Percentiles rank a stretch among this genome's conserved stretches.
phyloP scores from a whole-genome alignment of 2,888 invertebrate genomes.

The Eupeodes latifasciatus region DNA sequence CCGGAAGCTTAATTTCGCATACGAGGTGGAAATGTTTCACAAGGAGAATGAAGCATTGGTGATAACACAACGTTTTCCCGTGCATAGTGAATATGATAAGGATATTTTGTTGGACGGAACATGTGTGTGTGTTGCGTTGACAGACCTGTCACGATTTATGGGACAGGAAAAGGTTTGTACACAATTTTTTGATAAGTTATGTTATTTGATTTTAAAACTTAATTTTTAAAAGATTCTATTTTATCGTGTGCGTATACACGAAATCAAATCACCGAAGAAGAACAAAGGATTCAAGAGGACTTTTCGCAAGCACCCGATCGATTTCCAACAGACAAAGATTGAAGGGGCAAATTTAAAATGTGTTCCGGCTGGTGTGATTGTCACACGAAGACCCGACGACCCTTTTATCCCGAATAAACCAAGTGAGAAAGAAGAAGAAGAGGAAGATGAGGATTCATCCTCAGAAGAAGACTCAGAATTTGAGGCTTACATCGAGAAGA shows the following conservation, averaged over 20 bases:
- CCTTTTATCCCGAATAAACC: constrained; percentile 47
- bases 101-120: constrained; percentile 83
- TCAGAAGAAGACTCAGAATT: constrained; percentile 77
- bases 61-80: constrained; percentile 82
- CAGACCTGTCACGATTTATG: constrained; percentile 81
- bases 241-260: constrained; percentile 81
- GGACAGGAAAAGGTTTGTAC: constrained; percentile 80
- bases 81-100: constrained; percentile 83
- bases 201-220: background rate
- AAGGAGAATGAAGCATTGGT: constrained; percentile 82
- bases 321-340: constrained; percentile 80
- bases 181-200: background rate
- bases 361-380: constrained; percentile 81
- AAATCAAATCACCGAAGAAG: constrained; percentile 80
- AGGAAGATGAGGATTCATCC: constrained; percentile 28
- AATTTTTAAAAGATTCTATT: constrained; percentile 78
- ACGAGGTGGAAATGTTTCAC: constrained; percentile 82
- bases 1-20: constrained; percentile 81
- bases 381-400: constrained; percentile 80
- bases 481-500: constrained; percentile 79
- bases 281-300: constrained; percentile 72
- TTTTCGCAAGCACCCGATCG: constrained; percentile 77
- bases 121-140: constrained; percentile 81
- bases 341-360: constrained; percentile 81
- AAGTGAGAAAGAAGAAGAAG: constrained; percentile 10